Conservation (phyloP, 2,113 vertebrate genomes). For the Herpailurus yagouaroundi region DNA sequence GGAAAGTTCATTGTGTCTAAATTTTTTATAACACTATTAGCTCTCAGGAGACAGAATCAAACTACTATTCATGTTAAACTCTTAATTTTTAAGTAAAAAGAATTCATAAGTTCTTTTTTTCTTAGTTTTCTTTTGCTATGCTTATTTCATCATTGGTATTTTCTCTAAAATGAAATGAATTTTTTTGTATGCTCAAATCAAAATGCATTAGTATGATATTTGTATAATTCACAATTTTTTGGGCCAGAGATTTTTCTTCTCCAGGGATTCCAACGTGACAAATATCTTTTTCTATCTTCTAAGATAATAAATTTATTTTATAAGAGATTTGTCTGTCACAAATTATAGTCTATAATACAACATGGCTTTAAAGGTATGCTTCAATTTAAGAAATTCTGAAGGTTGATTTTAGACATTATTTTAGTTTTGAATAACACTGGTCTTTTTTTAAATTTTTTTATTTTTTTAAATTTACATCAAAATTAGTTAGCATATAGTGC, state of each 20-base stretch:
- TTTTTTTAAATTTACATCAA: too few species aligned
- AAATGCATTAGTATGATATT: neutral
- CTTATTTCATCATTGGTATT: neutral
- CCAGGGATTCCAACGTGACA: neutral
- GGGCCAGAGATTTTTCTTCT: neutral
- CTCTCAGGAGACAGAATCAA: neutral
- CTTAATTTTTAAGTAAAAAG: neutral
- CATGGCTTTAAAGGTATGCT: neutral
- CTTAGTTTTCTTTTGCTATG: neutral
- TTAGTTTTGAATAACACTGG: neutral
- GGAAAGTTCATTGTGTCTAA: neutral
- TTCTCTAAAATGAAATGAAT: neutral
- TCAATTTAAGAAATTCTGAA: neutral
- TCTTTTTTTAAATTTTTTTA: neutral
- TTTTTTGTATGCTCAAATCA: neutral
- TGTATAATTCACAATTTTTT: neutral
- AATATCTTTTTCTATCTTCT: neutral
- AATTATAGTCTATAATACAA: neutral
- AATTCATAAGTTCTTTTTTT: neutral
- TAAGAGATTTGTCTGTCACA: neutral
- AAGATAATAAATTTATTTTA: neutral
- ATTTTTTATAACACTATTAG: neutral
- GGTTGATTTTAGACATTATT: neutral
- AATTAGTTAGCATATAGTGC: too few species aligned
- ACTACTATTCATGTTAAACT: neutral